phyloP scores from a whole-genome alignment of 2,797 vertebrate genomes.

The Chelidonichthys spinosus region DNA sequence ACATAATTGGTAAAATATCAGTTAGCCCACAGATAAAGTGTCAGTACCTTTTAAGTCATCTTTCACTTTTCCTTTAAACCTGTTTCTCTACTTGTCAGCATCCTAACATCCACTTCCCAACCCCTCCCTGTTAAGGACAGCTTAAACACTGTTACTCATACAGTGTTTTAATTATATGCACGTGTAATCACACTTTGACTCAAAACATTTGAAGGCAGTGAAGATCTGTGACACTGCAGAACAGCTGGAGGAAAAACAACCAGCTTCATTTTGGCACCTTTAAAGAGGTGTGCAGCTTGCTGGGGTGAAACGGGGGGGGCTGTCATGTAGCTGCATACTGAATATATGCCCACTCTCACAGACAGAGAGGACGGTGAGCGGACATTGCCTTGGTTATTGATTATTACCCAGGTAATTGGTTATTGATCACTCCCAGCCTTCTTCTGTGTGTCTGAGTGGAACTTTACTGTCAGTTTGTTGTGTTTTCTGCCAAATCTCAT shows the following conservation, averaged over 20 bases:
- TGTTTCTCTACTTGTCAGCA: too few relatives aligned
- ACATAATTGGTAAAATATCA: not conserved
- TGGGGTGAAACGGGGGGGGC: slow-evolving; percentile 5
- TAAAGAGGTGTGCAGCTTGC: slow-evolving; percentile 11
- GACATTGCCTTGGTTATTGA: slow-evolving; percentile 62
- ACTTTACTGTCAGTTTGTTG: slow-evolving; percentile 45
- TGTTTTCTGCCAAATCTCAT: slow-evolving; percentile 55
- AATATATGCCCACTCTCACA: slow-evolving; percentile 26
- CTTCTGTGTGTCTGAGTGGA: slow-evolving; percentile 41
- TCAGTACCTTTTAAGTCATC: not conserved
- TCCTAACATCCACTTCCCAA: not conserved
- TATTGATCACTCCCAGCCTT: slow-evolving; percentile 66
- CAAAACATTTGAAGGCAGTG: not conserved
- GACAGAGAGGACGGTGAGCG: slow-evolving; percentile 18
- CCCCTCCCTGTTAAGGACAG: not conserved
- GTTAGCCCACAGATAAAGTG: not conserved
- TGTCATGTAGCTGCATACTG: slow-evolving; percentile 13
- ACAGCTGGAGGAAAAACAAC: slow-evolving; percentile 8
- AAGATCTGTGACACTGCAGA: slow-evolving; percentile 2
- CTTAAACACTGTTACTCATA: slow-evolving; percentile 17
- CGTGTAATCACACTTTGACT: not conserved
- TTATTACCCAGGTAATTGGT: slow-evolving; percentile 68
- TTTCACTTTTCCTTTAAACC: not conserved
- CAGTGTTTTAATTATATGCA: slow-evolving; percentile 9
- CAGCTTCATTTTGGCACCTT: slow-evolving; percentile 5